Percentiles rank a stretch among this genome's conserved stretches.
Conservation (phyloP, 2,113 vertebrate species). For the Sinocyclocheilus rhinocerous region DNA sequence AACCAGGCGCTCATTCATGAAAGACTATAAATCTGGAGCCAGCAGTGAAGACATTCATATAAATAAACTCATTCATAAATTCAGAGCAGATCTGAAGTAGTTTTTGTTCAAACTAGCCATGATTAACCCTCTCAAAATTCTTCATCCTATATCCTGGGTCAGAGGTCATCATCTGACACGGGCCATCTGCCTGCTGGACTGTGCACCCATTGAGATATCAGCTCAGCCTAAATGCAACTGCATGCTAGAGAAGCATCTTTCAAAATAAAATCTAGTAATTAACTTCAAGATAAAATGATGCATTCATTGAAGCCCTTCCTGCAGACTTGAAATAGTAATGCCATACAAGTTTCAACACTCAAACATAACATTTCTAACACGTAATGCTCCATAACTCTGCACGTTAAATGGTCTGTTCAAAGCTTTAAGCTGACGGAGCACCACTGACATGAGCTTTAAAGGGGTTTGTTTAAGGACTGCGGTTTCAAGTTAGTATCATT, state of each 20-base stretch:
- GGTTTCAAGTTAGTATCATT: conserved; percentile 16
- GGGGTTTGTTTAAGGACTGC: not conserved
- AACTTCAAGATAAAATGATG: not conserved
- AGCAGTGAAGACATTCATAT: not conserved
- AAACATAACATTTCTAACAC: not conserved
- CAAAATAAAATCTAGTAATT: not conserved
- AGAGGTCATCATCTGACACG: not conserved
- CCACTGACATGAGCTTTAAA: not conserved
- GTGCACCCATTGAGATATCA: not conserved
- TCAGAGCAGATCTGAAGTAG: conserved; percentile 16
- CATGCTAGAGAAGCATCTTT: not conserved
- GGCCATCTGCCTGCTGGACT: not conserved
- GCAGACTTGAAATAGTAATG: not conserved
- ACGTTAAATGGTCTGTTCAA: not conserved
- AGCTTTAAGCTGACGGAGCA: conserved; percentile 16
- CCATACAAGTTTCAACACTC: not conserved
- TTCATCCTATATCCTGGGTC: not conserved
- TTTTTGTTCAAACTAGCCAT: not conserved
- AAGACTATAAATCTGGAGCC: not conserved
- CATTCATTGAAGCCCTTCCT: conserved; percentile 25
- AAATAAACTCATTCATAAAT: conserved; percentile 31
- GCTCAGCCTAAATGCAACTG: not conserved
- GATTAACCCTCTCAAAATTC: conserved; percentile 1
- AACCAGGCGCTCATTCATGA: not conserved
- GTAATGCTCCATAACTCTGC: not conserved